Base-by-base conservation (phyloP, 2,888 invertebrate species). In the Litoditis marina region DNA sequence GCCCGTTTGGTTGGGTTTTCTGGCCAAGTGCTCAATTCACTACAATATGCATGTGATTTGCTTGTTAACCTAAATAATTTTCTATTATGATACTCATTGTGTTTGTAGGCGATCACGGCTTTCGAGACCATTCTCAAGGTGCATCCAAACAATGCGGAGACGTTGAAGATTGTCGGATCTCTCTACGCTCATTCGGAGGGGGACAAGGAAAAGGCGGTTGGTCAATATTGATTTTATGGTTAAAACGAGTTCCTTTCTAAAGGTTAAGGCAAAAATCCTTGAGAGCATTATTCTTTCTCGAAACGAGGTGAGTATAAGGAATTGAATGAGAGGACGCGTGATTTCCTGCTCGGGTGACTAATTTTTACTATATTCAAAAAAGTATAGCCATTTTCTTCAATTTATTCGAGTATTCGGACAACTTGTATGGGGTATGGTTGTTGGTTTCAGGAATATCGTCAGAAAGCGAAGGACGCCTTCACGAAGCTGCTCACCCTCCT, bases 101-200 rank as follows among this genome's bases (percentile, higher is more conserved):
- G 22, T 16, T 80, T 76, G 49, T 67, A 93, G 93, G 95, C 96
- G 0, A 92, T 95, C 0, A 92, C 92, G 83, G 95, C 95, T 84
- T 98, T 99, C 84, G 98, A 99, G 85, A 95, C 94, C 86, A 96
- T 99, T 1, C 86, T 98, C 5, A 96, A 96, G 86, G 91, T 89
- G 0, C 92, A 94, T 83, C 94, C 96, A 0, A 93, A 92, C 36
- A 98, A 98, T 86, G 95, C 95, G 82, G 98, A 99, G 85, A 95
- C 98, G 0, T 94, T 98, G 93, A 98, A 98, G 86, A 96, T 98
- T 76, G 87, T 99, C 11, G 98, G 96, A 1, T 94, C 95, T 0
- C 86, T 98, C 0, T 98, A 99, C 84, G 94, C 96, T 0, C 74
- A 85, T 52, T 77, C 81, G 7, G 83, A 83, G 50, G 46, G 64